Base-by-base conservation (phyloP, 53 echinoderm and acorn worm genomes). In the Paracentrotus lividus region DNA sequence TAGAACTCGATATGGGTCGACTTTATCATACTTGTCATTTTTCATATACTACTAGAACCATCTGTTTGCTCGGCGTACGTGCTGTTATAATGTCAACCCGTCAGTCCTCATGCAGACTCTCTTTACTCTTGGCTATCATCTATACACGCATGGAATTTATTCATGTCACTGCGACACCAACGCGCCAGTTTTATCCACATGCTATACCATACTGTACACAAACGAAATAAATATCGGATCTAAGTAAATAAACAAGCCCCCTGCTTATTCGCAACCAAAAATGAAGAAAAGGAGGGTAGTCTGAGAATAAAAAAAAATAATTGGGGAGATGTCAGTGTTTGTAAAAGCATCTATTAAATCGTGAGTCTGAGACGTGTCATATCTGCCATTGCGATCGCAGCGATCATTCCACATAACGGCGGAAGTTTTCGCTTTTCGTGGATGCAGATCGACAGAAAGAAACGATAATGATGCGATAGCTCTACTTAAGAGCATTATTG, bases 201-300 rank as follows among this genome's bases (percentile, higher is more conserved):
- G 45, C 81, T 45, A 10, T 27, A 81, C 27, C 49, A 3, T 45
- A 47, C 2, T n/a, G 5, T 81, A 81, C 27, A 81, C 81, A 81
- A 81, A 81, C 81, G 81, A 81, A 81, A 81, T 81, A 81, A 81
- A 81, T 49, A 81, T 81, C 44, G n/a, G n/a, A n/a, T 20, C 24
- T 14, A 9, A 27, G n/a, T n/a, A 47, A 27, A 45, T 81, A 81
- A 81, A 81, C 44, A 13, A 2, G 31, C 45, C 81, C 81, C 47
- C 47, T 27, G 12, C 8, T 3, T 47, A 44, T 45, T 81, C 10
- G 16, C 47, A 81, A 81, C n/a, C 44, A 81, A 81, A 45, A 7
- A n/a, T 26, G 1, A 45, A 44, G 26, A 21, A 47, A 47, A 81
- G 47, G 47, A 6, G 45, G n/a, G 47, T 26, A 24, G 81, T 81